Base-by-base conservation (phyloP, 2,888 invertebrate genomes). In the Agriopis marginaria region DNA sequence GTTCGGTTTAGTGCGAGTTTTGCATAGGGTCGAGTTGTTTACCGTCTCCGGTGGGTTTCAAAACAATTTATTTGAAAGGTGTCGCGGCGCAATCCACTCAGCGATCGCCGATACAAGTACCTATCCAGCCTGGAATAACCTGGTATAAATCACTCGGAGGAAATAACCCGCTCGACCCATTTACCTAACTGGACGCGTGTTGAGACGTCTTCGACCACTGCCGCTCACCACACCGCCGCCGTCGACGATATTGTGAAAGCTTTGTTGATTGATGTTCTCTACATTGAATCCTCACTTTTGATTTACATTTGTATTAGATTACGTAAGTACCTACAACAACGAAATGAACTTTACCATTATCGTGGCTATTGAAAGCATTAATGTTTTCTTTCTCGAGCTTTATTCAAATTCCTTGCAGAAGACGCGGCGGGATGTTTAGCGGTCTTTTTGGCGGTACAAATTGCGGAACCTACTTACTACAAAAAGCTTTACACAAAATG, bases 51-150 rank as follows among this genome's bases (percentile, higher is more conserved):
- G 83, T 74, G 80, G 88, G 89, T 91, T 90, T 92, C 94, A 87
- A 87, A 89, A 93, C 94, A 94, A 94, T 94, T 91, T 93, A 88
- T 92, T 93, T 93, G 92, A 94, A 92, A 94, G 94, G 93, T 92
- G 92, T 93, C 91, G 87, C 83, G 77, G 86, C 82, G 91, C 92
- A 93, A 93, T 93, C 91, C 92, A 91, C 93, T 92, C 88, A 85
- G 82, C 88, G 84, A 89, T 87, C 87, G 84, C 78, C 84, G 87
- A 87, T 88, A 87, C 87, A 85, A 86, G 85, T 84, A 32, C 32
- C 32, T 32, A 85, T 85, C 86, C 85, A 79, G 75, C 82, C 83
- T 83, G 83, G 84, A 86, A 88, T 86, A 85, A 88, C 85, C 83
- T 84, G 79, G 81, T 87, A 87, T 88, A 90, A 92, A 92, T 90